A percentile compares a stretch with the other conserved stretches of the same genome.
Evolutionary conservation across 1,140 invertebrate genomes (phyloP).

Genomic region (Cotesia typhae): DNA sequence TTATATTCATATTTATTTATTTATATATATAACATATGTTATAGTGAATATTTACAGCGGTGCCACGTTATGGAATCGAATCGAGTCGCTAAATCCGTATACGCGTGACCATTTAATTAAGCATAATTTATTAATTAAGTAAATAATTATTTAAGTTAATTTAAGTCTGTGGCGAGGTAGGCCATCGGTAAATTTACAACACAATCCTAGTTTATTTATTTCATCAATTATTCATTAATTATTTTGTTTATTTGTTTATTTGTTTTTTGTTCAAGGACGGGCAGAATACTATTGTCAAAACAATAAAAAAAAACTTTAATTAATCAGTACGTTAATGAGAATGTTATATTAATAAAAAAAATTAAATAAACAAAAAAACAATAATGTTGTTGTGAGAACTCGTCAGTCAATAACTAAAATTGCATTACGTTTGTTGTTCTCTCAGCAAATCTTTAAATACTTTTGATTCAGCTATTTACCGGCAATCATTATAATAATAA

Average conservation of each 20-base stretch:
- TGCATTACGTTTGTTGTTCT: no score
- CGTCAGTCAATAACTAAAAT: no score
- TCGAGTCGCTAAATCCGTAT: background rate
- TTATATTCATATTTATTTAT: constrained; percentile 12
- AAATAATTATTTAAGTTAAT: constrained; percentile 43
- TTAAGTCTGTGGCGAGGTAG: constrained; percentile 54
- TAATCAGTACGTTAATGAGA: background rate
- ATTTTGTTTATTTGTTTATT: no score
- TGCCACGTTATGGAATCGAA: constrained; percentile 16
- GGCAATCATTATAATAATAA: no score
- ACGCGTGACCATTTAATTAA: constrained; percentile 36
- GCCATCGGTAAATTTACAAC: constrained; percentile 51
- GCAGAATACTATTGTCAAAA: constrained; percentile 9
- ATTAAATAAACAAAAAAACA: no score
- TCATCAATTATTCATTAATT: no score
- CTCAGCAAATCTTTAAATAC: no score
- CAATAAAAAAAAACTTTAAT: background rate
- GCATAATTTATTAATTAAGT: constrained; percentile 35
- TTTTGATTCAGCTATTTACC: no score
- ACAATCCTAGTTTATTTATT: constrained; percentile 2
- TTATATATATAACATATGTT: constrained; percentile 16
- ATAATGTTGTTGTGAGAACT: no score
- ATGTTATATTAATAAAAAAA: no score
- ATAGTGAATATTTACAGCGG: constrained; percentile 37
- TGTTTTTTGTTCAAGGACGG: constrained; percentile 10